These are phyloP conservation scores for Branchellion lobata DNA, from an alignment of 2,888 invertebrate genomes.

Conservation along the genomic window DNA sequence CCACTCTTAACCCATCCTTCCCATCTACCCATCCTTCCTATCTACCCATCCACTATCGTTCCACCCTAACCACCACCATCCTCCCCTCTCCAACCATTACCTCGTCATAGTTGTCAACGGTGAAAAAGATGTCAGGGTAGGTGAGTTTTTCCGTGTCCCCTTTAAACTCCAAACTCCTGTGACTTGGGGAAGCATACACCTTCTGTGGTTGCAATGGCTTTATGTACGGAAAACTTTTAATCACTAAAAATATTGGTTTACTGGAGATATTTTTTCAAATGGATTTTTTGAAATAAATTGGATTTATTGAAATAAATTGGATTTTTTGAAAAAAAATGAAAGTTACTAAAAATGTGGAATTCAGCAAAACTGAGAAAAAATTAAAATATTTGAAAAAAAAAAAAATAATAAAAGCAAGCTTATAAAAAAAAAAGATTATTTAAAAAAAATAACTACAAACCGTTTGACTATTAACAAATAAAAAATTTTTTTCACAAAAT, in stretches of 20 bases:
- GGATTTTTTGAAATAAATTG: too few species aligned
- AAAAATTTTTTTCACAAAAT: too few species aligned
- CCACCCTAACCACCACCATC: neutral
- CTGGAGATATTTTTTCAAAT: neutral
- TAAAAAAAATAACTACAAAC: neutral
- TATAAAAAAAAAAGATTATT: neutral
- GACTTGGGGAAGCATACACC: slow-evolving; percentile 95
- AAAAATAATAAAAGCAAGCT: neutral
- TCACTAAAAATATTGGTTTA: neutral
- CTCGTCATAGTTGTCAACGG: slow-evolving; percentile 98
- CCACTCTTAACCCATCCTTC: neutral
- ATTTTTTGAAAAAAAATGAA: too few species aligned
- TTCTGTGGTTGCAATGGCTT: slow-evolving; percentile 65
- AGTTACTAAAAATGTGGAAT: too few species aligned
- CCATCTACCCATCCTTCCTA: neutral
- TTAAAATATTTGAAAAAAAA: neutral
- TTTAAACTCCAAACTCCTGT: slow-evolving; percentile 94
- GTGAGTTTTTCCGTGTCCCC: slow-evolving; percentile 97
- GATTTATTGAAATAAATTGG: neutral
- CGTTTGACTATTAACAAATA: too few species aligned
- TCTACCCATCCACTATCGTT: neutral
- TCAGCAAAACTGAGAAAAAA: neutral
- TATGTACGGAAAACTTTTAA: neutral
- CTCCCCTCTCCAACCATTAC: slow-evolving; percentile 63
- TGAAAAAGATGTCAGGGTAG: slow-evolving; percentile 97